Percentiles rank a stretch among this genome's conserved stretches.
phyloP scores from a whole-genome alignment of 2,888 invertebrate species.

The Drosophila mimica region DNA sequence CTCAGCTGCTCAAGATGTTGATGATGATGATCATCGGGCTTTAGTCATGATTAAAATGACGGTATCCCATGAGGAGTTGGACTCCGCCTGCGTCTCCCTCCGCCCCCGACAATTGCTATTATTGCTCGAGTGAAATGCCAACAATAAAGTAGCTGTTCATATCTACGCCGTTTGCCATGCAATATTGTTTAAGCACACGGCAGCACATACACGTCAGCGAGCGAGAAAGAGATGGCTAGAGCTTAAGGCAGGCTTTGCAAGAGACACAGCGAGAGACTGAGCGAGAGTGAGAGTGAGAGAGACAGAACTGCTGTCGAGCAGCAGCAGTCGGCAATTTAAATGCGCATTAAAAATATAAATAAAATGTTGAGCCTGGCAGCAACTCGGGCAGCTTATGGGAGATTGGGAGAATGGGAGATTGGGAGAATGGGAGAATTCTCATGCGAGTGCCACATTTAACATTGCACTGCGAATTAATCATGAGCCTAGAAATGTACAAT shows the following conservation, averaged over 20 bases:
- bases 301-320: slow-evolving; percentile 4
- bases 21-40: slow-evolving; percentile 42
- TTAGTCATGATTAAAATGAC: slow-evolving; percentile 40
- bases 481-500: slow-evolving; percentile 59
- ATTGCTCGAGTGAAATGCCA: slow-evolving; percentile 71
- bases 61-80: slow-evolving; percentile 29
- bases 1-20: slow-evolving; percentile 27
- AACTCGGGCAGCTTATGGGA: background rate
- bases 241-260: background rate
- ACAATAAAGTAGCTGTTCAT: slow-evolving; percentile 73
- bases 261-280: slow-evolving; percentile 1
- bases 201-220: slow-evolving; percentile 4
- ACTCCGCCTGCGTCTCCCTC: slow-evolving; percentile 8
- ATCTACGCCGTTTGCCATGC: slow-evolving; percentile 71
- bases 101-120: slow-evolving; percentile 60
- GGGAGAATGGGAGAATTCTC: background rate
- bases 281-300: background rate
- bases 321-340: slow-evolving; percentile 53
- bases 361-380: slow-evolving; percentile 52
- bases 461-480: slow-evolving; percentile 62
- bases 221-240: background rate
- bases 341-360: slow-evolving; percentile 64
- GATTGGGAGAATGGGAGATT: background rate
- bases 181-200: slow-evolving; percentile 64
- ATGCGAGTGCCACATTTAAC: slow-evolving; percentile 28